Base-by-base conservation (phyloP, 2,888 invertebrate species). In the Cephus pulcher region DNA sequence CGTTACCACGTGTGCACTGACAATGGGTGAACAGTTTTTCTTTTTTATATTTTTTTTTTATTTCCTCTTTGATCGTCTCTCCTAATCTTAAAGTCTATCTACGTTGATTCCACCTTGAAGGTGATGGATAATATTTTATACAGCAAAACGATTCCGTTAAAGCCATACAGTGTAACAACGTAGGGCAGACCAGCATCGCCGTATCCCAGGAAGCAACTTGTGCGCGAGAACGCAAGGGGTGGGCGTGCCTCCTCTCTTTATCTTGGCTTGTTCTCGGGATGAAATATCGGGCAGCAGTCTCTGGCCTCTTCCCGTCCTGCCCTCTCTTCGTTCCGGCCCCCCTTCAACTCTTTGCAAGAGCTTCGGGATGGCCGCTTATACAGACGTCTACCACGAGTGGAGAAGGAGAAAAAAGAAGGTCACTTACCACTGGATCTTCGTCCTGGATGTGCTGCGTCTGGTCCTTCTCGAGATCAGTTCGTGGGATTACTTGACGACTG, bases 241-340 rank as follows among this genome's bases (percentile, higher is more conserved):
- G 84, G 84, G 86, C 84, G 86, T 85, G 84, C 82, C 84, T 84
- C 85, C 83, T 88, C 90, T 37, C 74, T 74, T 90, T 90, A 90
- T 89, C 90, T 89, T 85, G 56, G 87, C 88, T 89, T 88, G 89
- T 89, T 89, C 89, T 77, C 83, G 82, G 86, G 86, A 89, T 90
- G 89, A 89, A 90, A 90, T 90, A 90, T 90, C 87, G 89, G 87
- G 88, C 86, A 87, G 88, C 88, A 88, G 88, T 86, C 87, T 85
- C 84, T 85, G 86, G 82, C 82, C 83, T 83, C 79, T 80, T 80
- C 81, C 81, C 75, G 80, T 76, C 79, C 76, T 76, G 77, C 73
- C 78, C 75, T 80, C 81, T 81, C 76, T 78, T 74, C 73, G 74
- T 80, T 78, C 75, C 80, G 73, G 35, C 69, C 69, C 35, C 35